Evolutionary conservation across 2,113 vertebrate genomes (phyloP).

Genomic region (Hyla sarda): DNA sequence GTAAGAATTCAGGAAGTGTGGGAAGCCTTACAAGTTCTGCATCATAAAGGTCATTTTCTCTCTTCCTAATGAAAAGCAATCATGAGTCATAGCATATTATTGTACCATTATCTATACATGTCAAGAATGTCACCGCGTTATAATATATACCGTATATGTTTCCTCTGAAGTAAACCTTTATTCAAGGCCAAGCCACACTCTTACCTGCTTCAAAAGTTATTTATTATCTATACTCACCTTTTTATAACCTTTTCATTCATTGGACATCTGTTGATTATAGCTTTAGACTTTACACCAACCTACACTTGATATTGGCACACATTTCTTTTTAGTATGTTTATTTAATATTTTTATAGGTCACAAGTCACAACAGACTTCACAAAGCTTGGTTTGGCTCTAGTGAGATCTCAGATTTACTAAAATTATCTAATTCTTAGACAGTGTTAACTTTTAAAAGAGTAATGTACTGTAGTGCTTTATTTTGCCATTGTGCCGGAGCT

Average conservation of each 20-base stretch:
- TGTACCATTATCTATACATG: not conserved
- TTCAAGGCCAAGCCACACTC: not conserved
- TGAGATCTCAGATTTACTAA: no score
- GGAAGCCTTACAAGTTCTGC: not conserved
- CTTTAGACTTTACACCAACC: not conserved
- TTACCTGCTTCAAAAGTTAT: not conserved
- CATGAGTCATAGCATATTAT: not conserved
- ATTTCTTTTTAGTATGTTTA: not conserved
- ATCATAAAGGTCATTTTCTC: not conserved
- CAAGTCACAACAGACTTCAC: no score
- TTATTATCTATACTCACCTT: not conserved
- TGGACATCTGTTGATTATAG: not conserved
- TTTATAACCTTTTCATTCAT: not conserved
- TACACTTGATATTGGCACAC: not conserved
- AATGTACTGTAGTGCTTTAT: no score
- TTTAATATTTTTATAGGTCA: no score
- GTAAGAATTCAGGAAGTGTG: not conserved
- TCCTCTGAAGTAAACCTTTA: not conserved
- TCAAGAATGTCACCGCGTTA: not conserved
- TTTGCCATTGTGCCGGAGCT: no score
- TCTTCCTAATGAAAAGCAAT: not conserved
- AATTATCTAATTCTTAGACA: no score
- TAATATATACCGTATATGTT: no score
- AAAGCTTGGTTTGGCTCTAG: no score
- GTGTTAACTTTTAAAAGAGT: no score